These are phyloP conservation scores for Halocynthia roretzi DNA, from an alignment of 23 tunicate genomes.

Conservation along the genomic window DNA sequence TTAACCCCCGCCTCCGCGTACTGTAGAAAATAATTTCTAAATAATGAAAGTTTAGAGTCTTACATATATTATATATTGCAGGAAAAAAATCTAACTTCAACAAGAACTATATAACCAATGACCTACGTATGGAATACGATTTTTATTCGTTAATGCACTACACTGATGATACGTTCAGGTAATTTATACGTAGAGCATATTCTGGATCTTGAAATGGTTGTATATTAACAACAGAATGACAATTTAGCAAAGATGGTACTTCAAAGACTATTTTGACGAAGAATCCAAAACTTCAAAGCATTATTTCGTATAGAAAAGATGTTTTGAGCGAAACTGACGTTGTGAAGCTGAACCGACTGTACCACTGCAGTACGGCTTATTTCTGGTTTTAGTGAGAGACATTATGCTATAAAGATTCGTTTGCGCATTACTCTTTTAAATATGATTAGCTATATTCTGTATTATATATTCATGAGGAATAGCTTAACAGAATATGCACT, in stretches of 20 bases:
- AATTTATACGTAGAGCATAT: not conserved
- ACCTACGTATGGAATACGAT: not conserved
- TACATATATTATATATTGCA: not conserved
- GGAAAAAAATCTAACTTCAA: not conserved
- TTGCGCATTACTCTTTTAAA: no score
- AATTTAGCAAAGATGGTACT: constrained; percentile 2
- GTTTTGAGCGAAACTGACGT: constrained; percentile 9
- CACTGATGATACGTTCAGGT: constrained; percentile 2
- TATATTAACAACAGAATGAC: not conserved
- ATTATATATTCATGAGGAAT: no score
- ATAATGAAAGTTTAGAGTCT: no score
- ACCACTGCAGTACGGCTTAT: not conserved
- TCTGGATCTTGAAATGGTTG: no score
- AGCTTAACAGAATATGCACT: no score
- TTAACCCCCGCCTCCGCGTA: no score
- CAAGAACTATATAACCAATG: not conserved
- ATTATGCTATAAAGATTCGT: no score
- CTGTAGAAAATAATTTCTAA: no score
- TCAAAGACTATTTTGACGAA: not conserved
- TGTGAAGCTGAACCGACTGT: constrained; percentile 9
- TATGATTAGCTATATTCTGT: no score
- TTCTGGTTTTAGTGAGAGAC: no score
- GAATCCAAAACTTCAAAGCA: not conserved
- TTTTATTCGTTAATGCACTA: constrained; percentile 1
- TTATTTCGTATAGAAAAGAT: not conserved